Evolutionary conservation across 1,140 invertebrate genomes (phyloP).

Genomic region (Drosophila kikkawai): DNA sequence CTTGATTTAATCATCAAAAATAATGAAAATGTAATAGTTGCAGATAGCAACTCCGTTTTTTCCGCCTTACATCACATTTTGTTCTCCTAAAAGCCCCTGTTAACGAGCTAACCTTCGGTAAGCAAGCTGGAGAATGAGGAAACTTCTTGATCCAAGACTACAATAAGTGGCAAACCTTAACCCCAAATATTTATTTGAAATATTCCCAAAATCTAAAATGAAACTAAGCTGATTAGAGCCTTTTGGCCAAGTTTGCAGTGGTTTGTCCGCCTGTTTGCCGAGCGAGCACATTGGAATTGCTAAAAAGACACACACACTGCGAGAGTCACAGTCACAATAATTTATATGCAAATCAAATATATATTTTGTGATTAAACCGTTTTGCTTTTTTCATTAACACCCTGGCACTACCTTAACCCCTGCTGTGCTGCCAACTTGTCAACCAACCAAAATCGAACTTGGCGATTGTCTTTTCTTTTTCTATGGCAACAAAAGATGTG

Average conservation of each 20-base stretch:
- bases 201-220: not conserved
- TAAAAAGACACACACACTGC: slow-evolving; percentile 20
- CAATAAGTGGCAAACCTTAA: slow-evolving; percentile 9
- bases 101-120: not conserved
- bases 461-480: slow-evolving; percentile 22
- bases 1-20: not conserved
- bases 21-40: not conserved
- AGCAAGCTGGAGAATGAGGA: not conserved
- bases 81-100: too few relatives aligned
- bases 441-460: slow-evolving; percentile 12
- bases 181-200: slow-evolving; percentile 1
- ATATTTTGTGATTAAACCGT: slow-evolving; percentile 75
- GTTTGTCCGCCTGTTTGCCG: slow-evolving; percentile 13
- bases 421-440: slow-evolving; percentile 39
- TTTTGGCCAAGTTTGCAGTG: slow-evolving; percentile 34
- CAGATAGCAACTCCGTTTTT: too few relatives aligned
- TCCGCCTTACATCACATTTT: not conserved
- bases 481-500: slow-evolving; percentile 20
- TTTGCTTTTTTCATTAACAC: slow-evolving; percentile 81
- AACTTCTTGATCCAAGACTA: not conserved
- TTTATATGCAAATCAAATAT: slow-evolving; percentile 81
- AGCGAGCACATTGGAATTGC: slow-evolving; percentile 22
- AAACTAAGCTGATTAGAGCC: slow-evolving; percentile 40
- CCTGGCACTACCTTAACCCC: slow-evolving; percentile 27
- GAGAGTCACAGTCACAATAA: slow-evolving; percentile 51